phyloP scores from a whole-genome alignment of 2,888 invertebrate species.

The Nasonovia ribisnigri region DNA sequence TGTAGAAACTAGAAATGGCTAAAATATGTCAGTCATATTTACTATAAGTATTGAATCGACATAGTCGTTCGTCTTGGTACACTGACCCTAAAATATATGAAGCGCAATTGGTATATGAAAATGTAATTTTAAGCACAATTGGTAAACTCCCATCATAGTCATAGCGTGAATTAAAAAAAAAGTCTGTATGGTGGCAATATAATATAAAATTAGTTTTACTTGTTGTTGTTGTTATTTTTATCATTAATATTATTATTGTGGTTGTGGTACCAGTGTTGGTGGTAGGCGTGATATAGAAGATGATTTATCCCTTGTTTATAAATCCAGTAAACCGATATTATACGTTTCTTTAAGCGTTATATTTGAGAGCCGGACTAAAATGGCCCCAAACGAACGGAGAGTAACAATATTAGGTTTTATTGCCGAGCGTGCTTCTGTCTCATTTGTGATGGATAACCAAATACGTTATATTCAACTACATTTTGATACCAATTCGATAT shows the following conservation, averaged over 20 bases:
- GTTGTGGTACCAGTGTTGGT: neutral
- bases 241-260: neutral
- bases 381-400: neutral
- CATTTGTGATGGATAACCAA: neutral
- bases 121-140: too few species aligned
- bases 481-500: neutral
- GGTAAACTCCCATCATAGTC: too few species aligned
- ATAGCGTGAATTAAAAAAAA: neutral
- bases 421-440: neutral
- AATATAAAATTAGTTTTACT: too few species aligned
- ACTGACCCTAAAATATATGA: too few species aligned
- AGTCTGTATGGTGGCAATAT: neutral
- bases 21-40: too few species aligned
- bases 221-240: neutral
- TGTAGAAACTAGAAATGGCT: neutral
- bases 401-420: too few species aligned
- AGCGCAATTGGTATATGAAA: too few species aligned
- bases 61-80: too few species aligned
- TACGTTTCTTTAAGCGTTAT: neutral
- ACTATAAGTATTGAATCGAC: too few species aligned
- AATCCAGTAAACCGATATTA: neutral
- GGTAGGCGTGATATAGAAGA: neutral
- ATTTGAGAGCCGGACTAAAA: too few species aligned
- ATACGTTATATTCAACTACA: neutral
- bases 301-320: neutral